A percentile compares a stretch with the other conserved stretches of the same genome.
Evolutionary conservation across 2,888 invertebrate species (phyloP).

Genomic region (Eubasilissa splendida): DNA sequence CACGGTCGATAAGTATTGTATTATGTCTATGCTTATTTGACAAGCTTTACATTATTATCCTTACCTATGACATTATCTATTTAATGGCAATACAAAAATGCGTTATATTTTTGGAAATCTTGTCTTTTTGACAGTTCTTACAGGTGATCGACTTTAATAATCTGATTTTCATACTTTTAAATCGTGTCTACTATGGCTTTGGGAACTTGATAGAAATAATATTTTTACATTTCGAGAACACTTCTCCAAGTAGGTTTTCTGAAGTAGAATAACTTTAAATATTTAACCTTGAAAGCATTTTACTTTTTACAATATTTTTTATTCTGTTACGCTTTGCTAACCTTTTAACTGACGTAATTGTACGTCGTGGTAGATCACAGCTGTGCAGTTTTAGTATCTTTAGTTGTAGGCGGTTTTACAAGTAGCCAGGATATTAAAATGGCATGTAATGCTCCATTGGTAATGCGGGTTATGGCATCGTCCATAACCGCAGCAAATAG

Average conservation of each 20-base stretch:
- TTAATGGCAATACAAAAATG: conserved; percentile 30
- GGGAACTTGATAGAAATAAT: conserved; percentile 14
- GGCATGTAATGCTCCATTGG: conserved; percentile 77
- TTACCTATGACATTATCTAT: too few relatives aligned
- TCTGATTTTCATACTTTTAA: background rate
- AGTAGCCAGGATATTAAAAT: conserved; percentile 63
- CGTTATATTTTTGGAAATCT: conserved; percentile 17
- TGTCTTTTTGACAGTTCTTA: conserved; percentile 49
- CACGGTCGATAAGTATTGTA: too few relatives aligned
- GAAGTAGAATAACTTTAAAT: conserved; percentile 15
- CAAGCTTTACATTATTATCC: too few relatives aligned
- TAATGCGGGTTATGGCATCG: conserved; percentile 83
- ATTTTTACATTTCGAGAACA: background rate
- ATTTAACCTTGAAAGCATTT: conserved; percentile 46
- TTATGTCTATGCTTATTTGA: too few relatives aligned
- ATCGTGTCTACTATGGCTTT: conserved; percentile 17
- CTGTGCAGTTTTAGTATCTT: conserved; percentile 22
- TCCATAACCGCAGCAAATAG: conserved; percentile 85
- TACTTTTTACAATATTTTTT: conserved; percentile 28
- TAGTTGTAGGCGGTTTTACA: conserved; percentile 20
- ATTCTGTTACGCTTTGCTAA: conserved; percentile 33
- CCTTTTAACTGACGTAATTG: background rate
- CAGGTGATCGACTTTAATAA: conserved; percentile 28
- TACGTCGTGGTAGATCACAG: conserved; percentile 10
- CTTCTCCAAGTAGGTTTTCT: background rate